Evolutionary conservation across 92 coral and sea anemone genomes (phyloP), one percentile per base, ranked within the genome.

Genomic region (Zoanthus gigantus): DNA sequence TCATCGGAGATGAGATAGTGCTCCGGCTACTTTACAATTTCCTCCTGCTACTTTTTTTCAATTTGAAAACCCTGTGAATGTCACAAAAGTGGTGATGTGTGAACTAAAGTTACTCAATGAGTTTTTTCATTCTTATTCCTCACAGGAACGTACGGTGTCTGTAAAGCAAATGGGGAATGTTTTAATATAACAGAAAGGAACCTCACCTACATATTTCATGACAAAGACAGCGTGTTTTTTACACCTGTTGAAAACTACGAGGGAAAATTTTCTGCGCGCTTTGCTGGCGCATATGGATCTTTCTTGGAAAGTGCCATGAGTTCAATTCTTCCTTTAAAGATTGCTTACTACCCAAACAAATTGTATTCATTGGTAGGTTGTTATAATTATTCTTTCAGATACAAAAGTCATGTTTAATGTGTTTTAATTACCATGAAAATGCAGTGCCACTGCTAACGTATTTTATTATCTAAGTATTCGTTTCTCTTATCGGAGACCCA

Each of bases 251-350:
- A 74, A 29, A 58, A 47, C 56, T 74, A 74, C 79, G 4, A 14
- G 56, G 79, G 79, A 4, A 48, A 46, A 14, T 74, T 74, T 54
- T 9, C 57, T 17, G 79, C 79, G n/a, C 34, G 47, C 47, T 74
- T 74, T 48, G 79, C 79, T 37, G 79, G 79, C 2, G 79, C 79
- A 28, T 74, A 74, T 54, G 79, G 79, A 63, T 63, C 69, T 37
- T 74, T 52, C 54, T 4, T 14, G 54, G 79, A 74, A 5, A 74
- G 56, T 48, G 5, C 28, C 15, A 34, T 34, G 2, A 44, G 54
- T 48, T 74, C 79, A 74, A 15, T 44, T 23, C 56, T 74, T 44
- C 79, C 79, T n/a, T 74, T 57, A 60, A 74, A 74, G 60, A 74
- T 74, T 16, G 60, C 79, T 17, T 23, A 16, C 9, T 48, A 52